Evolutionary conservation across 2,797 vertebrate genomes (phyloP), one percentile per base, ranked within the genome.

Genomic region (Urocyon cinereoargenteus): DNA sequence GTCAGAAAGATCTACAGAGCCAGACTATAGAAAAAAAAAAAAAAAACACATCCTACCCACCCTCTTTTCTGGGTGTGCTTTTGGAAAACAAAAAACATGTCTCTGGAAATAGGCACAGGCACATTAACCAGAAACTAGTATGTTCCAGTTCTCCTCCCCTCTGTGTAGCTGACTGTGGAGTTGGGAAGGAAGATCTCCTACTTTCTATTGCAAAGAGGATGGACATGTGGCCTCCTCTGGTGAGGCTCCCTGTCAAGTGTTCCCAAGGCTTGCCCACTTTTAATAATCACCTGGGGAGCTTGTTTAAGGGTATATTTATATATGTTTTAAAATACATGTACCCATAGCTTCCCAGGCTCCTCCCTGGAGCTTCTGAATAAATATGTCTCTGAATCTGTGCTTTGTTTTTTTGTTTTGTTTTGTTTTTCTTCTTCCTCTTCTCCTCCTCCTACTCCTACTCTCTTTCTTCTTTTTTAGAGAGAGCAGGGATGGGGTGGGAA

Each of bases 301-400:
- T 45, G 13, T 21, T 62, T 66, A 68, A 34, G 9, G 4, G n/a
- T 34, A 45, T 45, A 75, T 22, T 45, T 31, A 64, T 55, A 18
- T 59, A 26, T 26, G 70, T 24, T 26, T 75, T 49, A 75, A 75
- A 75, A 75, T 75, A 49, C 14, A 18, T 11, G 18, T 4, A 31
- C 73, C 18, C 45, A 34, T n/a, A 66, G 49, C n/a, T 72, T 59
- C 75, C 86, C 11, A 26, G 31, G 10, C 34, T 94, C 22, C 28
- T 81, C 34, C 31, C 53, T 90, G 28, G 49, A 94, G 73, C 95
- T 87, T 91, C 51, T 91, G 81, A 92, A 91, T 93, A 68, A 19
- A 15, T 78, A 90, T 90, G 26, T 83, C 40, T 94, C 34, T 53
- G 18, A 61, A 28, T 70, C 90, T 93, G 49, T 83, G 15, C 55